Base-by-base conservation (phyloP, 2,113 vertebrate species). In the Perca flavescens region DNA sequence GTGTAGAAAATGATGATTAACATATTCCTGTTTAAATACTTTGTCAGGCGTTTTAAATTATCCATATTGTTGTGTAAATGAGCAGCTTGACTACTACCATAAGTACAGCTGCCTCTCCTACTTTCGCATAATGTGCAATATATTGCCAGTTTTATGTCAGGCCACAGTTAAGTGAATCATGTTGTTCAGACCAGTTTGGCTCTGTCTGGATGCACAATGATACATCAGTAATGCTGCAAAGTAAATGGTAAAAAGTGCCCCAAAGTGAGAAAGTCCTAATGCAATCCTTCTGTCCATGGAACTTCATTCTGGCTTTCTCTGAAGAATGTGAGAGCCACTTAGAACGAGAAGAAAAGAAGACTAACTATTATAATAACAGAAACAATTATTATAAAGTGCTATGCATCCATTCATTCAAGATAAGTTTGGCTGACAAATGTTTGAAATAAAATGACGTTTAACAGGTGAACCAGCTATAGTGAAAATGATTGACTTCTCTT, bases 11-110 rank as follows among this genome's bases (percentile, higher is more conserved):
- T 12, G 28, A 68, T 61, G 28, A 68, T 61, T 47, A 40, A 15
- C 22, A 31, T 64, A 34, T 66, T 68, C n/a, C 53, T 74, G 60
- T 34, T 80, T 11, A n/a, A 70, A 50, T 67, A 25, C 80, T 63
- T 79, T 64, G 63, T 72, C 25, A 2, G 15, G 9, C 52, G 9
- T 65, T 67, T 75, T 43, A n/a, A 71, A 71, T 65, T 3, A 54
- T 36, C 52, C 13, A 21, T 2, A 60, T 62, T 65, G 72, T 85
- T 85, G 64, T 67, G 60, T 62, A 84, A 89, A 77, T 69, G 11
- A 83, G 75, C 50, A 80, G 75, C 50, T 74, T 28, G 69, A 61
- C 19, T 70, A 71, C 66, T 66, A 52, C 36, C 46, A 46, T 62
- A 67, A 53, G 50, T 74, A 67, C 82, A 64, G 19, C 58, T 83